Base-by-base conservation (phyloP, 1,140 invertebrate genomes). In the Scaptomyza graminum region DNA sequence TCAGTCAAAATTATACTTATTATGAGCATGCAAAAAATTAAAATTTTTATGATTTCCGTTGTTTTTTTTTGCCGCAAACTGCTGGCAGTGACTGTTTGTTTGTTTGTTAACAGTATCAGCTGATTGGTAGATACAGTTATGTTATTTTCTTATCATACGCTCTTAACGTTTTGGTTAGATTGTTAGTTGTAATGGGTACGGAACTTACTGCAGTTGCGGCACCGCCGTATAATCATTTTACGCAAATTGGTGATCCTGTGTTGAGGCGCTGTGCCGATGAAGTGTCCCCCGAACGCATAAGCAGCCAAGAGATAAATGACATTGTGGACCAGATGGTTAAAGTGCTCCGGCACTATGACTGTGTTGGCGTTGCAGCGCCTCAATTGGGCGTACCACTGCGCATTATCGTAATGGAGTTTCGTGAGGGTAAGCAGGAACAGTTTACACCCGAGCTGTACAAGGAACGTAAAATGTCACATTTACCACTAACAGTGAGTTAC, bases 341-440 rank as follows among this genome's bases (percentile, higher is more conserved):
- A 55, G 93, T 95, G 8, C 92, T 95, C 66, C 91, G 93, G 49
- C 93, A 92, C 64, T 95, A 95, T 70, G 90, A 94, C 3, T 93
- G 94, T 62, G 92, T 94, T 16, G 95, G 95, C 22, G 90, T 96
- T 71, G 93, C 95, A 39, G 95, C 95, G 0, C 94, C 95, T 12
- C 96, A 96, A 92, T 93, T 96, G 41, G 96, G 96, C 4, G 74
- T 96, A 6, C 93, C 95, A 31, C 88, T 94, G 44, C 93, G 94
- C 82, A 93, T 96, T 69, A 94, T 96, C 80, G 92, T 93, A 0
- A 93, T 96, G 83, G 93, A 94, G 85, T 92, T 94, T 43, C 93
- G 93, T 1, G 83, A 93, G 22, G 92, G 92, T 13, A 92, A 93
- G 59, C 67, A 93, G 8, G 88, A 93, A 25, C 59, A 75, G 37